A percentile compares a stretch with the other conserved stretches of the same genome.
phyloP scores from a whole-genome alignment of 2,797 vertebrate genomes.

The Xiphorhynchus erythropygius region DNA sequence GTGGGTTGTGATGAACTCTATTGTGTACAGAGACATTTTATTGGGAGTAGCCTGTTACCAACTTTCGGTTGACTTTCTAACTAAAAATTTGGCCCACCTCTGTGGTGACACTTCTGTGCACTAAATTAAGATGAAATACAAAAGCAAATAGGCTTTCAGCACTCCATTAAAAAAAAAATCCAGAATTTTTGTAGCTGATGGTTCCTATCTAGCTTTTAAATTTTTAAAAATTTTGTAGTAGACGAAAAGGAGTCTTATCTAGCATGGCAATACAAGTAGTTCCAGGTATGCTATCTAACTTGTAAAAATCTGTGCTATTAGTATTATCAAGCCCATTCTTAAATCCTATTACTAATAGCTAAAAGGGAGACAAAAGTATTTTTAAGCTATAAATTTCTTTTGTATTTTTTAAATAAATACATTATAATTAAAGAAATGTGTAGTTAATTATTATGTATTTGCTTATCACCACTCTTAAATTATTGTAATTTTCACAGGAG shows the following conservation, averaged over 20 bases:
- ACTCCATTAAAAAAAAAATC: neutral
- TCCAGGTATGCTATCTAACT: neutral
- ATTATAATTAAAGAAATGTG: neutral
- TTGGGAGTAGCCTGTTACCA: neutral
- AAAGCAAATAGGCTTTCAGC: neutral
- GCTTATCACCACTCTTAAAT: neutral
- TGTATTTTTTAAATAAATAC: conserved; percentile 25
- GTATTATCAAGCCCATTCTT: neutral
- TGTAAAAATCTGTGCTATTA: neutral
- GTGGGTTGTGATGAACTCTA: neutral
- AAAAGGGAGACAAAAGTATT: conserved; percentile 13
- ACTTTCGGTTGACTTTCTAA: neutral
- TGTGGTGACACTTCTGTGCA: neutral
- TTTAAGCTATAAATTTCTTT: conserved; percentile 5
- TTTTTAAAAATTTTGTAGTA: neutral
- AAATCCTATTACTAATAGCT: neutral
- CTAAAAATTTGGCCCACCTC: neutral
- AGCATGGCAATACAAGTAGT: neutral
- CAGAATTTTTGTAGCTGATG: neutral
- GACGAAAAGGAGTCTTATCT: neutral
- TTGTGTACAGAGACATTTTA: neutral
- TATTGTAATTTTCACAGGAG: neutral
- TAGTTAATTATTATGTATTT: neutral
- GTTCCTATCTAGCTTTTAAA: neutral
- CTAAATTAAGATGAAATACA: neutral